A percentile compares a stretch with the other conserved stretches of the same genome.
These are phyloP conservation scores for Oxyscelio sp. DNA, from an alignment of 2,888 invertebrate species.

Conservation along the genomic window DNA sequence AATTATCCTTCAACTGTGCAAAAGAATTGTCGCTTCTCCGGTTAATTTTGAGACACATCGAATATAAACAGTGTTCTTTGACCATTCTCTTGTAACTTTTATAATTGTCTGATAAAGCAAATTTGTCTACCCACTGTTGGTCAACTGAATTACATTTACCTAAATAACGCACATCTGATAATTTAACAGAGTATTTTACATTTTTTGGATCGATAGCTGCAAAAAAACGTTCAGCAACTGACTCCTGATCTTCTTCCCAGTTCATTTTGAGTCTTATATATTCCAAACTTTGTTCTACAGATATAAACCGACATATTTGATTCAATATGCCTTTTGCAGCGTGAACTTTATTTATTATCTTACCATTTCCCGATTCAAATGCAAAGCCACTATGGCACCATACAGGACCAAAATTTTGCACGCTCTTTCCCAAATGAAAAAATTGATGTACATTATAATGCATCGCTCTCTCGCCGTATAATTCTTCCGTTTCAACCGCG, in stretches of 20 bases:
- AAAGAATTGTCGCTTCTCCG: conserved; percentile 2
- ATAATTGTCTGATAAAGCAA: background rate
- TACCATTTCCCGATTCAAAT: too few species aligned
- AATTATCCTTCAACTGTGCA: background rate
- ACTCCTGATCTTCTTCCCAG: background rate
- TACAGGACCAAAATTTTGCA: conserved; percentile 53
- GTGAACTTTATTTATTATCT: too few species aligned
- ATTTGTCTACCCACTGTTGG: background rate
- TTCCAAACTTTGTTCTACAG: too few species aligned
- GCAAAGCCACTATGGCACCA: too few species aligned
- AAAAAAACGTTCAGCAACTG: background rate
- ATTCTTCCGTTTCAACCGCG: conserved; percentile 13
- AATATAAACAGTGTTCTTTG: conserved; percentile 8
- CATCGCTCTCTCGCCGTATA: conserved; percentile 17
- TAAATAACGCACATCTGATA: conserved; percentile 9
- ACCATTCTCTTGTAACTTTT: conserved; percentile 20
- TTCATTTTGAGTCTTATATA: too few species aligned
- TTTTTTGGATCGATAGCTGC: conserved; percentile 2
- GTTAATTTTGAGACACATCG: conserved; percentile 1
- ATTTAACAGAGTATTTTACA: conserved; percentile 9
- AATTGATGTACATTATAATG: conserved; percentile 50
- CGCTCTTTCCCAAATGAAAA: conserved; percentile 51
- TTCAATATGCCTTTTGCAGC: too few species aligned
- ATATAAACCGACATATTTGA: too few species aligned
- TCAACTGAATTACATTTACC: background rate